Base-by-base conservation (phyloP, 2,888 invertebrate species). In the Cosmopolites sordidus region DNA sequence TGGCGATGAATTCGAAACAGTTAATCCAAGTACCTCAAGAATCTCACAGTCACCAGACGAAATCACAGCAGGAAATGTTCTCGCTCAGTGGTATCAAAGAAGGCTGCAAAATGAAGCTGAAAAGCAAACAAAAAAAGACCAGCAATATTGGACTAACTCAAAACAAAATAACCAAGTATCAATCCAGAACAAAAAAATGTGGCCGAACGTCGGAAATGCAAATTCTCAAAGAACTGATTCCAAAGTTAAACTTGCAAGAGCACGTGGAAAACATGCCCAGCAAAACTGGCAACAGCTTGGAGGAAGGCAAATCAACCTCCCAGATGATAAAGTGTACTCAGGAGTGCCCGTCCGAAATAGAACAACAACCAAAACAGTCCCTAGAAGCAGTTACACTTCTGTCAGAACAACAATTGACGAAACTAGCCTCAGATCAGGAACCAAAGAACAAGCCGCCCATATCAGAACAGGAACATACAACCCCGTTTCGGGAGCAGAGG, bases 11-110 rank as follows among this genome's bases (percentile, higher is more conserved):
- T 47, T 57, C 51, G 50, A 56, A 54, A 37, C 58, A 46, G 38
- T 16, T 48, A 61, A 62, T 57, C 62, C 64, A 64, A 64, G 62
- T 63, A 58, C 50, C 56, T 43, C 51, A 55, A 33, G 45, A 54
- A 51, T 51, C 40, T 27, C 48, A 37, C 45, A 45, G 38, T 30
- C 41, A 43, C 40, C 57, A 43, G 37, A 46, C 16, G 51, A 56
- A 48, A 56, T 56, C 29, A 58, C 54, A 41, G 59, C 60, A 16
- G 58, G 61, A 54, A 59, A 63, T 50, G 59, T 58, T 16, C 60
- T 62, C 42, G 56, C 60, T 16, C 55, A 60, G 44, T 61, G 61
- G 56, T 59, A 59, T 37, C 59, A 60, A 42, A 56, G 59, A 60
- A 56, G 61, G 51, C 53, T 62, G 55, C 59, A 60, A 42, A 50